These are phyloP conservation scores for Coregonus suidteri DNA, from an alignment of 2,797 vertebrate genomes.

Conservation along the genomic window DNA sequence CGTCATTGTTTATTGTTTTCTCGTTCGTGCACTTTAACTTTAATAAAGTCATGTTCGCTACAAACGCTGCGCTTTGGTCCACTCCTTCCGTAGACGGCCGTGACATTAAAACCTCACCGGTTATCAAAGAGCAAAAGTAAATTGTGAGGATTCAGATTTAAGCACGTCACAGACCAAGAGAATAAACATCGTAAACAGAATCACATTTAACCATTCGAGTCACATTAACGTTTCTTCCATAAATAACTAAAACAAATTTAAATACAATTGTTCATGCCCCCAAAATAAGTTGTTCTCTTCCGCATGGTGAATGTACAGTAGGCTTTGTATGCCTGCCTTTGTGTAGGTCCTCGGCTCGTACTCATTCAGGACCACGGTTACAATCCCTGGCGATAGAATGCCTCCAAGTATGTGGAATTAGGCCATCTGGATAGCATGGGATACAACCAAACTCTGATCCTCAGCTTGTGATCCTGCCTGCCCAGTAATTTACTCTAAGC, in stretches of 20 bases:
- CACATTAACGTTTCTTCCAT: constrained; percentile 22
- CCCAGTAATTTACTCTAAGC: not conserved
- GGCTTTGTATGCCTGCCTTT: not conserved
- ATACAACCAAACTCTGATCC: not conserved
- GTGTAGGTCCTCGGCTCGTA: not conserved
- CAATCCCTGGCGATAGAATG: not conserved
- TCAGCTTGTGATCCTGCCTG: not conserved
- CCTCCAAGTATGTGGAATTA: not conserved
- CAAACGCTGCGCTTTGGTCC: too few species aligned
- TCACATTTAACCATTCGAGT: constrained; percentile 13
- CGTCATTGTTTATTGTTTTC: too few species aligned
- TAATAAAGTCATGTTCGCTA: too few species aligned
- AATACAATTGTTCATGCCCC: not conserved
- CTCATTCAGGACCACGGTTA: not conserved
- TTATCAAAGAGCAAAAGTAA: not conserved
- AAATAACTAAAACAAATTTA: constrained; percentile 8
- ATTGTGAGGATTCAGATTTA: not conserved
- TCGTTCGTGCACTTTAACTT: too few species aligned
- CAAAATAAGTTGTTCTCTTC: not conserved
- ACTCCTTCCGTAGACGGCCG: too few species aligned
- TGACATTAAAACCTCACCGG: not conserved
- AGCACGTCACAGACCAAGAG: not conserved
- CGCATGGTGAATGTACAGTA: not conserved
- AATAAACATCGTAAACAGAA: constrained; percentile 3
- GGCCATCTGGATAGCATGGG: not conserved